Percentiles rank a stretch among this genome's conserved stretches.
Conservation (phyloP, 2,888 invertebrate species). For the Ceramica pisi region DNA sequence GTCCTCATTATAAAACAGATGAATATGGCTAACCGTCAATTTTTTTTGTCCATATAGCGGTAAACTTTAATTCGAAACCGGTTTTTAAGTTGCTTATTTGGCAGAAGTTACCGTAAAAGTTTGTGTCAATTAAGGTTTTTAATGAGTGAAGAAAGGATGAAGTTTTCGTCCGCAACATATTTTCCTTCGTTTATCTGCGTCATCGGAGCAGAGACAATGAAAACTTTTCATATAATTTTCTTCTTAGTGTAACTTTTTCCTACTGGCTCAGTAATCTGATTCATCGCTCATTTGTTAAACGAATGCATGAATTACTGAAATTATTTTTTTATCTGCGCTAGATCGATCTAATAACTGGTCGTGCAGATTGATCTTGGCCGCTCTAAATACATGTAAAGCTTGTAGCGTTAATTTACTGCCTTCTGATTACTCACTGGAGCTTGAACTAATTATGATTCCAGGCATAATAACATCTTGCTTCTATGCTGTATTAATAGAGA, state of each 20-base stretch:
- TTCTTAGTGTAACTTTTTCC: constrained; percentile 28
- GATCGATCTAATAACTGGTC: constrained; percentile 48
- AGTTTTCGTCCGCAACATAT: constrained; percentile 31
- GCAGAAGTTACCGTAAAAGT: constrained; percentile 65
- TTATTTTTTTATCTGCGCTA: constrained; percentile 54
- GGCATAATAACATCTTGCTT: constrained; percentile 53
- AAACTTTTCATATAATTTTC: constrained; percentile 48
- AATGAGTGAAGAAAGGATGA: constrained; percentile 58
- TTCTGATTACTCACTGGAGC: constrained; percentile 65
- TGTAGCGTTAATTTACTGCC: constrained; percentile 62
- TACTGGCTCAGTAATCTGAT: constrained; percentile 37
- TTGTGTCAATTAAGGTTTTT: constrained; percentile 69
- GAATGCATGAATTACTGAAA: constrained; percentile 37
- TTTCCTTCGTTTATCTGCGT: constrained; percentile 33
- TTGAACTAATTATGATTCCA: constrained; percentile 65
- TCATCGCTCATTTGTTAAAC: constrained; percentile 49
- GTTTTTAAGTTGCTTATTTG: constrained; percentile 70
- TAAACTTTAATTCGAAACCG: constrained; percentile 70
- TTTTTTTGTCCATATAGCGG: constrained; percentile 64
- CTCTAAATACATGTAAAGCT: constrained; percentile 53
- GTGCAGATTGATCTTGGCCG: constrained; percentile 45
- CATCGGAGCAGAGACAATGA: constrained; percentile 43
- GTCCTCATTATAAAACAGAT: constrained; percentile 60
- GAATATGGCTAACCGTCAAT: constrained; percentile 55
- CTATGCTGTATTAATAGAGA: constrained; percentile 37